Evolutionary conservation across 2,888 invertebrate genomes (phyloP).

Genomic region (Rhingia campestris): DNA sequence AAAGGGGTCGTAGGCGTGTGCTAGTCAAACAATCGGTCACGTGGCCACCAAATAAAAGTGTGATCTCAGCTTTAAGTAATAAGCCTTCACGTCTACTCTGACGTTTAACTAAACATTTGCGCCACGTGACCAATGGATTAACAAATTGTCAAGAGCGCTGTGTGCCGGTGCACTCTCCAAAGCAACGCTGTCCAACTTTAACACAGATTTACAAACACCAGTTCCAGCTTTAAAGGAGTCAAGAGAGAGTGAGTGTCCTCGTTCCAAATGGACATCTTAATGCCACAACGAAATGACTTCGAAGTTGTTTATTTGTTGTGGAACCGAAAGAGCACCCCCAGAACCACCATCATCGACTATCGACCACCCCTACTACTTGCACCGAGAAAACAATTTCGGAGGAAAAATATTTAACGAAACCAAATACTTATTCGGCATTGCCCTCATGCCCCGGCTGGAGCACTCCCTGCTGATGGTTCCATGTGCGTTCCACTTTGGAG

Average conservation of each 20-base stretch:
- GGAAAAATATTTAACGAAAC: constrained; percentile 72
- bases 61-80: constrained; percentile 37
- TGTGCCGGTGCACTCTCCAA: not conserved
- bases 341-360: constrained; percentile 6
- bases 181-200: constrained; percentile 1
- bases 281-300: constrained; percentile 53
- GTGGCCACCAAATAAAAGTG: constrained; percentile 59
- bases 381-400: constrained; percentile 63
- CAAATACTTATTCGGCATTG: constrained; percentile 61
- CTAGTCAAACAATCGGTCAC: constrained; percentile 71
- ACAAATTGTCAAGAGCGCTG: constrained; percentile 50
- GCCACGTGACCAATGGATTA: constrained; percentile 69
- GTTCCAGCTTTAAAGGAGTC: constrained; percentile 39
- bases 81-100: constrained; percentile 50
- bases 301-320: constrained; percentile 51
- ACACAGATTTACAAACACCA: constrained; percentile 14
- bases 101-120: constrained; percentile 67
- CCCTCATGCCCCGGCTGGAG: not conserved
- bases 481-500: constrained; percentile 31
- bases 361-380: constrained; percentile 21
- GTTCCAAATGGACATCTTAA: constrained; percentile 51
- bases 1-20: constrained; percentile 74
- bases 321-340: constrained; percentile 20
- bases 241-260: constrained; percentile 11
- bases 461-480: not conserved